A percentile compares a stretch with the other conserved stretches of the same genome.
phyloP scores from a whole-genome alignment of 2,797 vertebrate genomes.

The Sparidentex hasta region DNA sequence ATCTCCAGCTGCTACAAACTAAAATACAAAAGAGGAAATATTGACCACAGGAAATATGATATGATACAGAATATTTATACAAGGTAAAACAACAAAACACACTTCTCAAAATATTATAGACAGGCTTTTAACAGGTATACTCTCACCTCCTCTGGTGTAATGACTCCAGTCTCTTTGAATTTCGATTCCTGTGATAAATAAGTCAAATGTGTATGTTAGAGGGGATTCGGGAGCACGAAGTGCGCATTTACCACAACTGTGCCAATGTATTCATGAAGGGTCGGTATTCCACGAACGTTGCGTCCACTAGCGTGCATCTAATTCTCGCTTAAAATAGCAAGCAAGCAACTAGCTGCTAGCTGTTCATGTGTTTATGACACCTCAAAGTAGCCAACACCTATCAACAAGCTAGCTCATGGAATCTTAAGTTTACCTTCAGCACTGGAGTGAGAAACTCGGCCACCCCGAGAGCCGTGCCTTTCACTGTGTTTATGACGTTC shows the following conservation, averaged over 20 bases:
- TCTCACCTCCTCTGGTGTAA: constrained; percentile 97
- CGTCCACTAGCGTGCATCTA: neutral
- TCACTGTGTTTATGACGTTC: constrained; percentile 95
- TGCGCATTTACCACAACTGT: neutral
- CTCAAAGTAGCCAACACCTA: constrained; percentile 8
- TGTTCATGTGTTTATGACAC: neutral
- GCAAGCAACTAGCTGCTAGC: too few species aligned
- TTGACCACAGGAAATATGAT: neutral
- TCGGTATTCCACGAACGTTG: neutral
- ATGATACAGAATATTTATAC: too few species aligned
- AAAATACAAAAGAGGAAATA: constrained; percentile 10
- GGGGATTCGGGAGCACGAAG: neutral
- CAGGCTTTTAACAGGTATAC: neutral
- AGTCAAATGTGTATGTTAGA: neutral
- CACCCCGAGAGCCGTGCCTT: constrained; percentile 94
- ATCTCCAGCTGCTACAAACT: constrained; percentile 98
- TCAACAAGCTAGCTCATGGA: constrained; percentile 43
- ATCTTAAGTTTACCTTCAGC: constrained; percentile 88
- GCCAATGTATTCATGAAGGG: neutral
- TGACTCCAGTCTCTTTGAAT: constrained; percentile 99
- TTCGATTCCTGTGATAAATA: constrained; percentile 91
- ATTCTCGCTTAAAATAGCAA: neutral
- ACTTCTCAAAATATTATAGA: neutral
- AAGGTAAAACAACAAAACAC: accelerated
- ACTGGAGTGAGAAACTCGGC: constrained; percentile 95